Percentiles rank a stretch among this genome's conserved stretches.
Evolutionary conservation across 2,888 invertebrate genomes (phyloP).

Genomic region (Machimus rusticus): DNA sequence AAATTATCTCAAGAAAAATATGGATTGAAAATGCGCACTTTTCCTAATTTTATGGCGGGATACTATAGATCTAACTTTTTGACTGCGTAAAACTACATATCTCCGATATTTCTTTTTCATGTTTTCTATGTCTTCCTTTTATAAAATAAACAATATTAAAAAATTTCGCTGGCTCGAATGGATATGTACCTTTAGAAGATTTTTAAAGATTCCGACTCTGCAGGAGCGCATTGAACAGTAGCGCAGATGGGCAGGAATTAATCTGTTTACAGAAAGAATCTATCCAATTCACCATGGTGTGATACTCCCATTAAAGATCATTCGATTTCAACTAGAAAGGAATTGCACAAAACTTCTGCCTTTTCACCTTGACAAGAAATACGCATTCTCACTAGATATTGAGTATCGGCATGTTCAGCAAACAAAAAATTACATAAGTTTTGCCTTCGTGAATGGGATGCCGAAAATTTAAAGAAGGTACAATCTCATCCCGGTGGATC

Average conservation of each 20-base stretch:
- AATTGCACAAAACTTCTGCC: neutral
- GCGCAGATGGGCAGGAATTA: constrained; percentile 19
- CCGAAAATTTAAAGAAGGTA: neutral
- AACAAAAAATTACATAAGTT: constrained; percentile 41
- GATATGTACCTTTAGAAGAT: neutral
- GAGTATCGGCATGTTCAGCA: constrained; percentile 34
- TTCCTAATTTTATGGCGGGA: no score
- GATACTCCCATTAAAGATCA: neutral
- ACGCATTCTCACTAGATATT: constrained; percentile 7
- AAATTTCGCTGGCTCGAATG: neutral
- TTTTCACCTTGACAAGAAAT: neutral
- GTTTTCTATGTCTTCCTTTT: no score
- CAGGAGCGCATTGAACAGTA: neutral
- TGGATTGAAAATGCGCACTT: no score
- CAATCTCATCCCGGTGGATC: neutral
- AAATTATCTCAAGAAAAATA: no score
- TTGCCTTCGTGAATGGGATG: constrained; percentile 13
- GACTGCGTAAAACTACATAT: neutral
- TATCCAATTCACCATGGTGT: constrained; percentile 22
- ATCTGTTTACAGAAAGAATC: constrained; percentile 11
- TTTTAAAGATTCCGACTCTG: neutral
- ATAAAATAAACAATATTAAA: neutral
- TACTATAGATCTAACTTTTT: neutral
- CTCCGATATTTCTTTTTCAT: neutral
- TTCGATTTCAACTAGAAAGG: constrained; percentile 19